phyloP scores from a whole-genome alignment of 2,113 vertebrate genomes.

The Connochaetes taurinus region DNA sequence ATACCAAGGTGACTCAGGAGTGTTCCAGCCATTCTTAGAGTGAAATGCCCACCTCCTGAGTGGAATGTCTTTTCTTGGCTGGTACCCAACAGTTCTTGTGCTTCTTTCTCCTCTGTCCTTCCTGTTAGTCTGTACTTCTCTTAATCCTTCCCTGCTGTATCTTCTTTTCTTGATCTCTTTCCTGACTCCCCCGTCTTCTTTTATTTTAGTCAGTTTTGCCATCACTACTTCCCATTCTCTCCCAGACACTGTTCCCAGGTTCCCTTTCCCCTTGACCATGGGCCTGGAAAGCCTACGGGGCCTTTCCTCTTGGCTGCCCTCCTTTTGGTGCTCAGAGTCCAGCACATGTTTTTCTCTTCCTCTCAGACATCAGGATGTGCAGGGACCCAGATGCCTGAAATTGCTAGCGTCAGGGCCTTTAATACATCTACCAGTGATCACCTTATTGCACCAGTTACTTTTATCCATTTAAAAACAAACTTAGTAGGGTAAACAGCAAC shows the following conservation, averaged over 20 bases:
- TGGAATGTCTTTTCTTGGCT: not conserved
- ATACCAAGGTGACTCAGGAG: not conserved
- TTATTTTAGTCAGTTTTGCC: not conserved
- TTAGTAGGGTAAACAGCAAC: not conserved
- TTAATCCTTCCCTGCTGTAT: not conserved
- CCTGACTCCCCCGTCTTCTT: not conserved
- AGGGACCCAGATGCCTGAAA: not conserved
- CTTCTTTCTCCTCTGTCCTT: not conserved
- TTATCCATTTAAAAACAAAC: not conserved
- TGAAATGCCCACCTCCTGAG: not conserved
- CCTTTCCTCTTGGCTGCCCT: not conserved
- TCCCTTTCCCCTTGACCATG: not conserved
- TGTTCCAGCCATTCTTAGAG: not conserved
- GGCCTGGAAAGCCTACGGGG: not conserved
- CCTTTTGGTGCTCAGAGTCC: not conserved
- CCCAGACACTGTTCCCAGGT: not conserved
- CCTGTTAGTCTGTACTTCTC: not conserved
- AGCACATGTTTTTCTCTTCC: not conserved
- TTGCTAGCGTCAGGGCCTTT: not conserved
- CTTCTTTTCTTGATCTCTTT: not conserved
- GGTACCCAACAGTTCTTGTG: not conserved
- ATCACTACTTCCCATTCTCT: not conserved
- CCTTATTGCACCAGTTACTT: not conserved
- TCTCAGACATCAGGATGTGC: not conserved
- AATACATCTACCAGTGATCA: not conserved